Percentiles rank a stretch among this genome's conserved stretches.
These are phyloP conservation scores for Paratrypauchen microcephalus DNA, from an alignment of 2,797 vertebrate genomes.

Conservation along the genomic window DNA sequence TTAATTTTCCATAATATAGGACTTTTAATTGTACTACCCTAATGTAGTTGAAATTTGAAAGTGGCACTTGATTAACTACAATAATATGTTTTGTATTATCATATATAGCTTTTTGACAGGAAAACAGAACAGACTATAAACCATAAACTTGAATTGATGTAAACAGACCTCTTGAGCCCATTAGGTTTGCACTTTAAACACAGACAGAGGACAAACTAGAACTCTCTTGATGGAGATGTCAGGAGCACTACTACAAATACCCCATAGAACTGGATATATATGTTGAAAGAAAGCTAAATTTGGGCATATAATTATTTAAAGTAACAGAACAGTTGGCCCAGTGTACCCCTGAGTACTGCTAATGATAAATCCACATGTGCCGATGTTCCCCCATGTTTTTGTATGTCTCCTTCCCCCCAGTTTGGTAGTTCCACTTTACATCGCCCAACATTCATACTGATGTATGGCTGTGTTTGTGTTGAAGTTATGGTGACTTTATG, in stretches of 20 bases:
- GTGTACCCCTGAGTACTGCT: slow-evolving; percentile 38
- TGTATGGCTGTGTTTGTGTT: slow-evolving; percentile 11
- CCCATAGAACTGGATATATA: neutral
- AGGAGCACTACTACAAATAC: slow-evolving; percentile 24
- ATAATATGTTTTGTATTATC: neutral
- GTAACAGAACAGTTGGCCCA: slow-evolving; percentile 39
- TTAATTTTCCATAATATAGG: no score
- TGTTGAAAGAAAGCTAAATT: slow-evolving; percentile 44
- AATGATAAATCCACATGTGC: slow-evolving; percentile 68
- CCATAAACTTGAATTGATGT: slow-evolving; percentile 8
- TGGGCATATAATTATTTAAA: slow-evolving; percentile 51
- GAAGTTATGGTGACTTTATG: neutral
- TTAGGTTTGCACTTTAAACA: slow-evolving; percentile 7
- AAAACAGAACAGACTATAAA: slow-evolving; percentile 24
- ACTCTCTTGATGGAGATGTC: slow-evolving; percentile 29
- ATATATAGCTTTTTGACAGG: neutral
- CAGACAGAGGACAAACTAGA: slow-evolving; percentile 29
- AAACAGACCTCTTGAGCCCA: neutral
- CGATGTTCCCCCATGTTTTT: slow-evolving; percentile 36
- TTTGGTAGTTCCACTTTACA: slow-evolving; percentile 23
- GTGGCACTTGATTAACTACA: neutral
- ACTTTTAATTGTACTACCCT: neutral
- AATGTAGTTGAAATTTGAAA: neutral
- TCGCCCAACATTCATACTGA: neutral
- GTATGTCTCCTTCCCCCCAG: slow-evolving; percentile 37